Evolutionary conservation across 2,113 vertebrate genomes (phyloP), one percentile per base, ranked within the genome.

Genomic region (Nyctereutes procyonoides): DNA sequence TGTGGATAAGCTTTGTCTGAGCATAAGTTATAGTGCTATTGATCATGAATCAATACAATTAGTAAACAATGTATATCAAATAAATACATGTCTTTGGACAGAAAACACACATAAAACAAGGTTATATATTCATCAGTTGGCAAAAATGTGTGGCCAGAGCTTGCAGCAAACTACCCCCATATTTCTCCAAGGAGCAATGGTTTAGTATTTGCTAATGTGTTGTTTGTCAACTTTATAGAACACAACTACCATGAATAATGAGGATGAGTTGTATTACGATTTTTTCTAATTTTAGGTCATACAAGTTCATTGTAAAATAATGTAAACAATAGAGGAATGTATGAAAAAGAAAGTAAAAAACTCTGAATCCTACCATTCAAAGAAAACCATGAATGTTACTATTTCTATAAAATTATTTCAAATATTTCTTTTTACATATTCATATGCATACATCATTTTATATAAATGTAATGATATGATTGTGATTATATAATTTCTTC

Each of bases 341-440:
- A 74, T 30, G 35, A 81, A 91, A 3, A 86, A 95, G 43, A 95
- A 88, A 77, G n/a, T 48, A 35, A 63, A 79, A 67, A 83, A 3
- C 3, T 73, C 62, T 56, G 60, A 51, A 60, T 38, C 28, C 8
- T 35, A 30, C 43, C 79, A 77, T 63, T 95, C 84, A 58, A 19
- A 76, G 58, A 88, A 88, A 96, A 84, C 20, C 30, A 38, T 20
- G 48, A 38, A 32, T 53, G 32, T 77, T 83, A n/a, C n/a, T 77
- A 84, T 88, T 92, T 92, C 88, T 58, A 71, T 88, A 53, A 88
- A 88, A 83, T 48, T n/a, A 92, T 60, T 51, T 84, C 77, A 63
- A 62, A 22, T 56, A 56, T 60, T 95, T 74, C 35, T 51, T 73
- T 76, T 93, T 56, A 63, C 26, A 74, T 51, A 48, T 82, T 43